Conservation (phyloP, 2,888 invertebrate species). For the Disparrhopalites patrizii region DNA sequence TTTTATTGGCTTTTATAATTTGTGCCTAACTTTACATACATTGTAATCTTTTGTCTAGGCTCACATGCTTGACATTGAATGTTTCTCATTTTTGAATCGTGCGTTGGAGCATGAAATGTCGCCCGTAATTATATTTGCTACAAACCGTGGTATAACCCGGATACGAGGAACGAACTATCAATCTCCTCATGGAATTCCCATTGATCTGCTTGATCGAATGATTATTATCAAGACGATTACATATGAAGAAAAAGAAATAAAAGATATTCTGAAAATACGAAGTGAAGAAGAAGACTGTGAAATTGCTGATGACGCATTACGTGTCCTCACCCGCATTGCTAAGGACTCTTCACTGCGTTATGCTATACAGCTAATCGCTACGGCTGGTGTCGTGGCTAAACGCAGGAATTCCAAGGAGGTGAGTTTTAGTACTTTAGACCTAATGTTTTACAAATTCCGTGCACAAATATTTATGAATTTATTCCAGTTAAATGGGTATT, state of each 20-base stretch:
- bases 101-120: constrained; percentile 96
- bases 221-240: constrained; percentile 89
- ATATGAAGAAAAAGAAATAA: constrained; percentile 81
- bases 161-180: constrained; percentile 73
- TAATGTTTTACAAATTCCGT: neutral
- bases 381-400: constrained; percentile 87
- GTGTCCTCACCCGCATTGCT: constrained; percentile 86
- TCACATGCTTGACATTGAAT: constrained; percentile 99
- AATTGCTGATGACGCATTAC: constrained; percentile 83
- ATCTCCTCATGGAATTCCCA: constrained; percentile 95
- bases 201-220: constrained; percentile 91
- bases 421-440: constrained; percentile 33
- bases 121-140: constrained; percentile 98
- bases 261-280: constrained; percentile 76
- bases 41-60: constrained; percentile 55
- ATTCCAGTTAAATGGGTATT: no score
- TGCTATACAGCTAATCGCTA: constrained; percentile 95
- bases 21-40: neutral
- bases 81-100: constrained; percentile 95
- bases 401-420: constrained; percentile 83
- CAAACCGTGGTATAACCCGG: constrained; percentile 89
- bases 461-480: neutral
- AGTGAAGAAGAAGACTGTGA: constrained; percentile 98
- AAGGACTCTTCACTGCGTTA: constrained; percentile 91
- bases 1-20: neutral